These are phyloP conservation scores for Lynx canadensis DNA, from an alignment of 2,113 vertebrate species.

Conservation along the genomic window DNA sequence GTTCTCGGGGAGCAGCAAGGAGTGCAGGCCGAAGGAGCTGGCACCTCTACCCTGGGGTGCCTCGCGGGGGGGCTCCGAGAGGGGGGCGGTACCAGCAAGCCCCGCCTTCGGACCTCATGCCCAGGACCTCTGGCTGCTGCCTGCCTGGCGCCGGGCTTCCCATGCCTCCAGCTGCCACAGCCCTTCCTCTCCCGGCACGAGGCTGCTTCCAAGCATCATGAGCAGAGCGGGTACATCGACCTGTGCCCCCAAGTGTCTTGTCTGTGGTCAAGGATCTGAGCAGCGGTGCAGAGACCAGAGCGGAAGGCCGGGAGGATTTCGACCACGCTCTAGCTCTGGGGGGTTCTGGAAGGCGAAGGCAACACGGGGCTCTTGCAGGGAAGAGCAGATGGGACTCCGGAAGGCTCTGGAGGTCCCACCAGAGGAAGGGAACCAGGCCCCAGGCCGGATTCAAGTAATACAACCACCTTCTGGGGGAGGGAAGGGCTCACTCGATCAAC, in stretches of 20 bases:
- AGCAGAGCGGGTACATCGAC: background rate
- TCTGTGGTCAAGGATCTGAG: background rate
- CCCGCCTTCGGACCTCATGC: background rate
- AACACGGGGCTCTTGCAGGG: rapidly evolving
- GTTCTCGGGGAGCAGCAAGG: background rate
- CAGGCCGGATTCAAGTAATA: no score
- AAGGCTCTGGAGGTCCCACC: background rate
- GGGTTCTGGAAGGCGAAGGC: background rate
- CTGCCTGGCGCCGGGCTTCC: background rate
- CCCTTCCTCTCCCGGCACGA: background rate
- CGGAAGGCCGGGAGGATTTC: rapidly evolving
- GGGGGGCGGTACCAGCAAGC: background rate
- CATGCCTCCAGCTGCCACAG: background rate
- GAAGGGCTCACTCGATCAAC: background rate
- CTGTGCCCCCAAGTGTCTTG: no score
- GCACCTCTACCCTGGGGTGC: background rate
- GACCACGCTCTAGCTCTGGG: rapidly evolving
- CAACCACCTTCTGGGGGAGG: background rate
- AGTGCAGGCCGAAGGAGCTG: background rate
- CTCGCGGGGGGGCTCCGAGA: background rate
- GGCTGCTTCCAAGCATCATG: background rate
- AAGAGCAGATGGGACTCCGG: background rate
- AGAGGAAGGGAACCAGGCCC: no score
- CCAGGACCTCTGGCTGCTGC: background rate
- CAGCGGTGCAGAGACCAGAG: rapidly evolving